Conservation (phyloP, 2,113 vertebrate species). For the Polyodon spathula region DNA sequence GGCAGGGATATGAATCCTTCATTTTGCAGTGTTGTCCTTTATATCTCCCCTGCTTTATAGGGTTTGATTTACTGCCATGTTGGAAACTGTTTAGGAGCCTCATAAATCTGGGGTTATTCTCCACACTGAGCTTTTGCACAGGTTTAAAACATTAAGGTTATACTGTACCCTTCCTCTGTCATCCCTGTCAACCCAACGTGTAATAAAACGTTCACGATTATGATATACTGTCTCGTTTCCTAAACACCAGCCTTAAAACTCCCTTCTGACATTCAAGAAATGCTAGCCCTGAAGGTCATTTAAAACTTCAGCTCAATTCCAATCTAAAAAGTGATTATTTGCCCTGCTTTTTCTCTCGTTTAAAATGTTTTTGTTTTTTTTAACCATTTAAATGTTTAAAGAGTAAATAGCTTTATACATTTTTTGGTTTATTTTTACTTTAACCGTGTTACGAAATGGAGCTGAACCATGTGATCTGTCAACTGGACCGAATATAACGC, state of each 20-base stretch:
- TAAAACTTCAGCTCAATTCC: background rate
- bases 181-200: background rate
- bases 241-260: background rate
- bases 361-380: too few species aligned
- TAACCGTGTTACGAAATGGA: too few species aligned
- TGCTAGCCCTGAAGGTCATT: background rate
- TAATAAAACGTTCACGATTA: background rate
- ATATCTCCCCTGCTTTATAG: background rate
- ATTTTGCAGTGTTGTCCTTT: background rate
- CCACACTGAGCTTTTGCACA: background rate
- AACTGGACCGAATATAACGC: too few species aligned
- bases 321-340: background rate
- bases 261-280: conserved; percentile 2
- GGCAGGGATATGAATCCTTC: background rate
- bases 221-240: conserved; percentile 5
- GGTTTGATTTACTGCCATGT: background rate
- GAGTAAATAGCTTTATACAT: too few species aligned
- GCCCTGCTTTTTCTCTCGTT: background rate
- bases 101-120: conserved; percentile 5
- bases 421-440: too few species aligned
- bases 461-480: too few species aligned
- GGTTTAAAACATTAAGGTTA: background rate
- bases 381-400: too few species aligned
- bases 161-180: background rate
- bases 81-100: background rate